Evolutionary conservation across 2,888 invertebrate species (phyloP).

Genomic region (Ectemnius lituratus): DNA sequence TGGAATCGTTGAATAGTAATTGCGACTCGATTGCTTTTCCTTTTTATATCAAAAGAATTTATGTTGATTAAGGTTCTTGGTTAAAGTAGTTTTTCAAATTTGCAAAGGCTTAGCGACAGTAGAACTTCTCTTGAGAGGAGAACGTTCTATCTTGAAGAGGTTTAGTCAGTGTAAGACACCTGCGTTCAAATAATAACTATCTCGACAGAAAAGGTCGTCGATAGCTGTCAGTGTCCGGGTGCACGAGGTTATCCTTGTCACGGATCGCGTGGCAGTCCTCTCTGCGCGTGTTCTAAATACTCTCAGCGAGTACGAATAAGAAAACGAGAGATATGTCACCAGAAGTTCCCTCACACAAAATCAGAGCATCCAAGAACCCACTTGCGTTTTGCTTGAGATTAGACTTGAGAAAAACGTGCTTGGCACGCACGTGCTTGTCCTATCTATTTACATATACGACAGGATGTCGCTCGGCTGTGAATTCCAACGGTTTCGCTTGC

Average conservation of each 20-base stretch:
- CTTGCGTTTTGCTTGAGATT: slow-evolving; percentile 40
- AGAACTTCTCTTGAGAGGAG: neutral
- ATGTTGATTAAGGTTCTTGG: neutral
- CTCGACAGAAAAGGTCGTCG: slow-evolving; percentile 52
- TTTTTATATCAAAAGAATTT: no score
- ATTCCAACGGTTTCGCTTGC: neutral
- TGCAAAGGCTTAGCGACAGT: neutral
- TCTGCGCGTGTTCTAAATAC: slow-evolving; percentile 50
- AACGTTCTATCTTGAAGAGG: neutral
- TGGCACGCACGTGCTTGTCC: slow-evolving; percentile 35
- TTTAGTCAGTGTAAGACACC: slow-evolving; percentile 45
- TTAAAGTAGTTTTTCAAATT: neutral
- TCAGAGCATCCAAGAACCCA: slow-evolving; percentile 29
- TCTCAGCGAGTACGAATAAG: slow-evolving; percentile 38
- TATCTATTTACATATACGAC: slow-evolving; percentile 1
- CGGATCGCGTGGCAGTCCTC: slow-evolving; percentile 50
- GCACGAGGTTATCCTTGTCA: slow-evolving; percentile 59
- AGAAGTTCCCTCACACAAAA: neutral
- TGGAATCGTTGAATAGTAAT: no score
- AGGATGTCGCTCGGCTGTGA: neutral
- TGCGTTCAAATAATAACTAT: slow-evolving; percentile 57
- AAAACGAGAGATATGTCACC: slow-evolving; percentile 31
- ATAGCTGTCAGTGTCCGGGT: slow-evolving; percentile 57
- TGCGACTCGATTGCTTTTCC: no score
- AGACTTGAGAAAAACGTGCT: slow-evolving; percentile 41